Evolutionary conservation across 2,797 vertebrate genomes (phyloP).

Genomic region (Platyrinchus mystaceus): DNA sequence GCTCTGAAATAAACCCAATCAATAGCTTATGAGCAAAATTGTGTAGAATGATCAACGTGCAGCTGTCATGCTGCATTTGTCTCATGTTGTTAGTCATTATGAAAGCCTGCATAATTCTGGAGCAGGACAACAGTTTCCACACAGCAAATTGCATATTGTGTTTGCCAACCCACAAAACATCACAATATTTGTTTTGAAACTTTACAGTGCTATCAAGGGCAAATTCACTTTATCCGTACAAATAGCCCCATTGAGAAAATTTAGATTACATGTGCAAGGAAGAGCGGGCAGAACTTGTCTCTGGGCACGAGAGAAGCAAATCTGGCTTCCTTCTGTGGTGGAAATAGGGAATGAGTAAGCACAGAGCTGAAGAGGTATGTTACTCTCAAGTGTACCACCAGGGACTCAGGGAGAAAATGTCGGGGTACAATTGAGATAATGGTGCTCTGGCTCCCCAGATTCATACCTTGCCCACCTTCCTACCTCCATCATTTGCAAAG

Average conservation of each 20-base stretch:
- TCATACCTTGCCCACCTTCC: fast-evolving
- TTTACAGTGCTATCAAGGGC: slow-evolving; percentile 4
- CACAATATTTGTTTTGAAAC: slow-evolving; percentile 41
- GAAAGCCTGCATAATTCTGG: slow-evolving; percentile 29
- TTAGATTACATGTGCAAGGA: background rate
- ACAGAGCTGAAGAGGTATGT: fast-evolving
- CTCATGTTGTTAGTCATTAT: background rate
- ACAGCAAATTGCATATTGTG: background rate
- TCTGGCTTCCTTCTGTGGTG: background rate
- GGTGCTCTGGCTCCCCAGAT: background rate
- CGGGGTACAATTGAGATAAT: background rate
- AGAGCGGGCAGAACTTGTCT: background rate
- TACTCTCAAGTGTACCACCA: background rate
- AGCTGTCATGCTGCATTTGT: slow-evolving; percentile 2
- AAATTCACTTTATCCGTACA: slow-evolving; percentile 19
- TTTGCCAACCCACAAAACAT: slow-evolving; percentile 19
- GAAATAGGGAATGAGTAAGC: background rate
- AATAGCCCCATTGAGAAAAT: background rate
- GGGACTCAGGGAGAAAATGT: background rate
- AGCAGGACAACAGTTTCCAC: slow-evolving; percentile 16
- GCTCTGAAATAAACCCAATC: background rate
- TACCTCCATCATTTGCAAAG: background rate
- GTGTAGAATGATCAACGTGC: background rate
- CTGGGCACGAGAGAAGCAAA: background rate
- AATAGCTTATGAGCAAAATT: background rate